A percentile compares a stretch with the other conserved stretches of the same genome.
Conservation (phyloP, 2,888 invertebrate genomes). For the Synanthedon myopaeformis region DNA sequence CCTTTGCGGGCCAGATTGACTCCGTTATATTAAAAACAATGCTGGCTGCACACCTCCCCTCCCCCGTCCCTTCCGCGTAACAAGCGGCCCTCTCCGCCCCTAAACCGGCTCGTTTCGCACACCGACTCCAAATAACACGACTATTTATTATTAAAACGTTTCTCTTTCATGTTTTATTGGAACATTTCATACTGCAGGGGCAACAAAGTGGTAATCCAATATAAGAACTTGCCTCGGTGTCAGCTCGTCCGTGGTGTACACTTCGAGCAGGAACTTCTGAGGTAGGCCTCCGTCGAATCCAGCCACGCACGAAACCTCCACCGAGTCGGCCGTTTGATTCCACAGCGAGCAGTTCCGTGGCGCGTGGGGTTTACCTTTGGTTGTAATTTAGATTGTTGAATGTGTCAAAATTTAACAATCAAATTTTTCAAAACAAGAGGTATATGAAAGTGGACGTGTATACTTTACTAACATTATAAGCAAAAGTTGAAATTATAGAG, state of each 20-base stretch:
- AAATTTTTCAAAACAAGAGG: too few relatives aligned
- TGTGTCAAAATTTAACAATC: too few relatives aligned
- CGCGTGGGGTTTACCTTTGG: constrained; percentile 82
- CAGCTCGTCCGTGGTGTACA: constrained; percentile 63
- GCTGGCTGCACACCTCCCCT: constrained; percentile 4
- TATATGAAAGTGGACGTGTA: too few relatives aligned
- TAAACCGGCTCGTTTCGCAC: neutral
- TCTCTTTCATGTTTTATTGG: neutral
- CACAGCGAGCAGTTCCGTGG: constrained; percentile 87
- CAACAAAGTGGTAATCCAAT: constrained; percentile 1
- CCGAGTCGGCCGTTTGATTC: constrained; percentile 87
- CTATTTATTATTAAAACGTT: constrained; percentile 11
- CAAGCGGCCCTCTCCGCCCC: neutral
- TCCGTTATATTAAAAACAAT: constrained; percentile 27
- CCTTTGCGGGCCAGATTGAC: constrained; percentile 15
- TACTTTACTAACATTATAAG: too few relatives aligned
- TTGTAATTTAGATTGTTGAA: too few relatives aligned
- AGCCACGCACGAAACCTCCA: constrained; percentile 83
- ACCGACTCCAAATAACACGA: neutral
- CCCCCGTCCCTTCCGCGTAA: neutral
- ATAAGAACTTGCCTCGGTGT: constrained; percentile 32
- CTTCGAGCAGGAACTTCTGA: constrained; percentile 86
- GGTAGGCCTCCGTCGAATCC: constrained; percentile 92
- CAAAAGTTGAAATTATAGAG: too few relatives aligned
- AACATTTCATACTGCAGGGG: too few relatives aligned